phyloP scores from a whole-genome alignment of 1,140 invertebrate genomes.

The Cylas formicarius region DNA sequence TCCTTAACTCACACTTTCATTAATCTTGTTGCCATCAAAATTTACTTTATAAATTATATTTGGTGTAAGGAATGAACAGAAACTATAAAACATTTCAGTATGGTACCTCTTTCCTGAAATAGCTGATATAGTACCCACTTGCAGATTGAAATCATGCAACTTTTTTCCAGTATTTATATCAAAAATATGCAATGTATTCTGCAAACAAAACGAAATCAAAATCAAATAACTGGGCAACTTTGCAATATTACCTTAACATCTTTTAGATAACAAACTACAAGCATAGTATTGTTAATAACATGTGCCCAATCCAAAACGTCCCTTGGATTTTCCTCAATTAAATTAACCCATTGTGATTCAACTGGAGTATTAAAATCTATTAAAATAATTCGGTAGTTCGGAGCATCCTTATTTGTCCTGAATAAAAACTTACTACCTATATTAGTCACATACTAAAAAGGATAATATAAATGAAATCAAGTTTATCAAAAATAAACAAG shows the following conservation, averaged over 20 bases:
- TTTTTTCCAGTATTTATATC: conserved; percentile 65
- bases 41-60: conserved; percentile 84
- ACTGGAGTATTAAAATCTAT: conserved; percentile 79
- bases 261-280: conserved; percentile 86
- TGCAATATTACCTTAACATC: conserved; percentile 79
- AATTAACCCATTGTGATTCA: conserved; percentile 73
- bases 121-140: conserved; percentile 78
- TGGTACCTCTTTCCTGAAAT: conserved; percentile 81
- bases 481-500: conserved; percentile 11
- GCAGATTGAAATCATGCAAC: conserved; percentile 67
- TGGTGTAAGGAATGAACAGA: conserved; percentile 90
- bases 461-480: conserved; percentile 11
- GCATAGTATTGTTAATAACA: conserved; percentile 75
- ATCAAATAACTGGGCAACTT: conserved; percentile 2
- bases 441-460: conserved; percentile 83
- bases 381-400: conserved; percentile 81
- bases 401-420: conserved; percentile 88
- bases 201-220: conserved; percentile 35
- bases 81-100: conserved; percentile 88
- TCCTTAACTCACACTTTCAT: conserved; percentile 53
- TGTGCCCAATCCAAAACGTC: conserved; percentile 86
- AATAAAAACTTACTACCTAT: conserved; percentile 77
- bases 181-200: conserved; percentile 81
- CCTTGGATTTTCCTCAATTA: conserved; percentile 77
- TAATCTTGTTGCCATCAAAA: conserved; percentile 57